Conservation (phyloP, 2,888 invertebrate genomes). For the Arrhopalites spinosus region DNA sequence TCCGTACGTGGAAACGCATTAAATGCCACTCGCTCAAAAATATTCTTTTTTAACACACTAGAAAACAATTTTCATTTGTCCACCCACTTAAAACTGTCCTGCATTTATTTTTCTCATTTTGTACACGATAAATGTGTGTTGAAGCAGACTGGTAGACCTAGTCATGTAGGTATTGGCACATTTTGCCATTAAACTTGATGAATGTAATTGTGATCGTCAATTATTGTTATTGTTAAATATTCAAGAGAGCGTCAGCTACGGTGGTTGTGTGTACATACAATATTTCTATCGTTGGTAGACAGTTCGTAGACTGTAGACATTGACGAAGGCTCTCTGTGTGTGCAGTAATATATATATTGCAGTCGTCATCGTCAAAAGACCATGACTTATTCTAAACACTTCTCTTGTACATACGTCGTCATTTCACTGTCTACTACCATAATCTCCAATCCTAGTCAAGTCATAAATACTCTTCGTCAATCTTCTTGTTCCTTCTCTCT, state of each 20-base stretch:
- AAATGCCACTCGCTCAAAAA: background rate
- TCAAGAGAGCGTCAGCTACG: background rate
- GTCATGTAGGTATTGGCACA: conserved; percentile 12
- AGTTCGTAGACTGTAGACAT: background rate
- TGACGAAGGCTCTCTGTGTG: background rate
- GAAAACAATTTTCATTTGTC: background rate
- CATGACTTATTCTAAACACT: too few relatives aligned
- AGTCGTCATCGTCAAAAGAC: conserved; percentile 6
- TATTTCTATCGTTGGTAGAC: background rate
- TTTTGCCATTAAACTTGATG: conserved; percentile 28
- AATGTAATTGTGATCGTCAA: conserved; percentile 2
- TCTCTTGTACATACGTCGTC: too few relatives aligned
- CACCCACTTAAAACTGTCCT: background rate
- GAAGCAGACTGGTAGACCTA: background rate
- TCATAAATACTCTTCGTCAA: too few relatives aligned
- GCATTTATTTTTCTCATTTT: background rate
- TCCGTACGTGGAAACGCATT: too few relatives aligned
- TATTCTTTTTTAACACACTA: background rate
- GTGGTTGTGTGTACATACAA: background rate
- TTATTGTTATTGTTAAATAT: background rate
- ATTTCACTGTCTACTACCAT: too few relatives aligned
- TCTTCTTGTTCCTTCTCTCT: too few relatives aligned
- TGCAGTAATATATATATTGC: conserved; percentile 3
- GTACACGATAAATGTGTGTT: background rate
- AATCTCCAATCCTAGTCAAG: too few relatives aligned